Base-by-base conservation (phyloP, 2,113 vertebrate species). In the Nanorana parkeri region DNA sequence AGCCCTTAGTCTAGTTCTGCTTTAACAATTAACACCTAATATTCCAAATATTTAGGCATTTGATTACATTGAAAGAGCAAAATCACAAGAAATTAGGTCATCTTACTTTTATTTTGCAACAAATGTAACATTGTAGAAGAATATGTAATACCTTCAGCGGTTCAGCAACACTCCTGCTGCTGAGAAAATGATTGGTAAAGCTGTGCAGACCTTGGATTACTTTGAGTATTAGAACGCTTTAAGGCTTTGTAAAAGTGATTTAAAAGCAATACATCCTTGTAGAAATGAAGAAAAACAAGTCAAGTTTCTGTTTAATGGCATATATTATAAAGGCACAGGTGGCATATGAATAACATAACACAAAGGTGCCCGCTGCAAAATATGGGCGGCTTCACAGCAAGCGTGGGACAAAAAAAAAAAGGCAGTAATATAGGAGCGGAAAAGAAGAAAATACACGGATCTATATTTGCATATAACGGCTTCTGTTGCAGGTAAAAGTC, bases 301-400 rank as follows among this genome's bases (percentile, higher is more conserved):
- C 41, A 24, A 26, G 17, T 68, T 68, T 52, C 26, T 55, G 23
- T n/a, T 73, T 13, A 78, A 41, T n/a, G 28, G 23, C 67, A 68
- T 68, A 81, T 28, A 74, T 63, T 51, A 23, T 74, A 65, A 81
- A 81, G 79, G 79, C 79, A 81, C 79, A 81, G 28, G 20, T 56
- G 79, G 79, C 26, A 81, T 81, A 56, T 23, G 69, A 15, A 52
- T 56, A 81, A 65, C 61, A 54, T 20, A 74, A 74, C 28, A 32
- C 8, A 21, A 52, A 26, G 26, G 72, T 65, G 58, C 24, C 61
- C 41, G n/a, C 16, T 60, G 69, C 16, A 65, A 65, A 29, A 29
- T 36, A 76, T 63, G 32, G 56, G 10, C 23, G 10, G 23, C 20
- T 13, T n/a, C 15, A 63, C 73, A 21, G 32, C n/a, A 21, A 32